phyloP scores from a whole-genome alignment of 2,797 vertebrate genomes.

The Octomys mimax region DNA sequence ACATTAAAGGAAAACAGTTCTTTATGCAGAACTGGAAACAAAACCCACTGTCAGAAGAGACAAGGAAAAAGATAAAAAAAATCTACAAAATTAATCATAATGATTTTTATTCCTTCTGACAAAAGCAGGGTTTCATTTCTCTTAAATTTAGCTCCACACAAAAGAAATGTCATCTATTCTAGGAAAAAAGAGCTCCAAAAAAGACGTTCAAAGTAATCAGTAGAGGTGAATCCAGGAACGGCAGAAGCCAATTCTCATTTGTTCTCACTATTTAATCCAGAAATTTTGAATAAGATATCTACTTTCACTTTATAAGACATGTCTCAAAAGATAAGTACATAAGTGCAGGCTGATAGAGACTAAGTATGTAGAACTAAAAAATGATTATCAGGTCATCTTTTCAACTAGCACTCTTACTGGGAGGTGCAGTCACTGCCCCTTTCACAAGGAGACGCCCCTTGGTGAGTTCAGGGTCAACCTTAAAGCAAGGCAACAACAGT shows the following conservation, averaged over 20 bases:
- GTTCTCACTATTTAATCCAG: constrained; percentile 59
- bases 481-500: background rate
- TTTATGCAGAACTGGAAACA: constrained; percentile 41
- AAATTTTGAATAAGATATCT: constrained; percentile 35
- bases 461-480: background rate
- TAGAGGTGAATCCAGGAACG: constrained; percentile 50
- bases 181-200: constrained; percentile 40
- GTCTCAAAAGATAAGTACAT: constrained; percentile 48
- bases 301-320: constrained; percentile 49
- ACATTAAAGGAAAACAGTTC: constrained; percentile 9
- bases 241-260: constrained; percentile 34
- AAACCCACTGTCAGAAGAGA: background rate
- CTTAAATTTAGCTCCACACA: constrained; percentile 44
- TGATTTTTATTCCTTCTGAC: constrained; percentile 1
- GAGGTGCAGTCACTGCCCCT: background rate
- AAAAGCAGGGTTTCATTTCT: constrained; percentile 68
- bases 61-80: background rate
- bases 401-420: background rate
- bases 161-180: constrained; percentile 38
- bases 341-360: constrained; percentile 10
- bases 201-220: constrained; percentile 39
- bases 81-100: constrained; percentile 54
- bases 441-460: background rate
- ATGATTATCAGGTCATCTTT: background rate
- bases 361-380: constrained; percentile 41